These are phyloP conservation scores for Leptinotarsa lineolata DNA, from an alignment of 1,140 invertebrate genomes.

Conservation along the genomic window DNA sequence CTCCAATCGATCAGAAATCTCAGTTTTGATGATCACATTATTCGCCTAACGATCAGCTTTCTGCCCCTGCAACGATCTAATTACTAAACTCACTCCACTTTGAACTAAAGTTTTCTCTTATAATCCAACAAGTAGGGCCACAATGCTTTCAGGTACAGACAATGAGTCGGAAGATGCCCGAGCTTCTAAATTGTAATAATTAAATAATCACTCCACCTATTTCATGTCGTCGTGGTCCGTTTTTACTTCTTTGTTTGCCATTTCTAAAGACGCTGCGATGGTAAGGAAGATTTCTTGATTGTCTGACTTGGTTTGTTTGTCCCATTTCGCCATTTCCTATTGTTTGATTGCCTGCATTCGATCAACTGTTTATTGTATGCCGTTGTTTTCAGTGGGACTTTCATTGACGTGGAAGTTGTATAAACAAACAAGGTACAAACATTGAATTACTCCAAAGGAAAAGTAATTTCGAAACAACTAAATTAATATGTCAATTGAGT, in stretches of 20 bases:
- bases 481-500: too few relatives aligned
- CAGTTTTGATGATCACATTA: too few relatives aligned
- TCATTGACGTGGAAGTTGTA: neutral
- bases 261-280: constrained; percentile 14
- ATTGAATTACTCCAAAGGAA: too few relatives aligned
- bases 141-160: constrained; percentile 12
- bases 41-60: too few relatives aligned
- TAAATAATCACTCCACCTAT: constrained; percentile 28
- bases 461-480: too few relatives aligned
- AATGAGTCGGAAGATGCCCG: neutral
- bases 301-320: constrained; percentile 7
- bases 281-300: constrained; percentile 10
- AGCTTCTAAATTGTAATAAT: constrained; percentile 11
- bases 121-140: neutral
- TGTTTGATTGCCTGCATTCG: constrained; percentile 17
- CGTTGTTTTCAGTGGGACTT: neutral
- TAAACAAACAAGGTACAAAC: too few relatives aligned
- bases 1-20: too few relatives aligned
- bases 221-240: constrained; percentile 13
- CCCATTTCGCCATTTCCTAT: constrained; percentile 21
- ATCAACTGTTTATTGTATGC: constrained; percentile 19
- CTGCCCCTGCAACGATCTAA: too few relatives aligned
- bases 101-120: too few relatives aligned
- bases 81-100: too few relatives aligned
- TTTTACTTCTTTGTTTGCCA: constrained; percentile 22